A percentile compares a stretch with the other conserved stretches of the same genome.
Evolutionary conservation across 2,888 invertebrate genomes (phyloP).

Genomic region (Rhingia rostrata): DNA sequence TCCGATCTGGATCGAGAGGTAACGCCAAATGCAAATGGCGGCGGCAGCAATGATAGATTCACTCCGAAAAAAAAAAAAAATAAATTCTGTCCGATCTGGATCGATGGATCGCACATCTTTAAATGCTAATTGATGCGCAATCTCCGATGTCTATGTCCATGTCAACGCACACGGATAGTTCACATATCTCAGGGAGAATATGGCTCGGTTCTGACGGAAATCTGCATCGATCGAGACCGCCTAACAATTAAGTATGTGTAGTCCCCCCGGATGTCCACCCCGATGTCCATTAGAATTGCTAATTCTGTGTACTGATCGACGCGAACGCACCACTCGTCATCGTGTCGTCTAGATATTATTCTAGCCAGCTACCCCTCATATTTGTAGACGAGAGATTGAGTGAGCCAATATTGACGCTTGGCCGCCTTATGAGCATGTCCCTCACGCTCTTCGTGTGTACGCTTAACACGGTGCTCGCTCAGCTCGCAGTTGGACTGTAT

Average conservation of each 20-base stretch:
- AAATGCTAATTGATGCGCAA: constrained; percentile 62
- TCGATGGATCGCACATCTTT: constrained; percentile 43
- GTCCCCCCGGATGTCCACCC: neutral
- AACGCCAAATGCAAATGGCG: neutral
- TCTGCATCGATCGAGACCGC: constrained; percentile 52
- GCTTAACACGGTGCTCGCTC: constrained; percentile 46
- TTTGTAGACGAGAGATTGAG: constrained; percentile 49
- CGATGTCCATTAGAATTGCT: constrained; percentile 65
- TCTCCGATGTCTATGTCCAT: constrained; percentile 36
- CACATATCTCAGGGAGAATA: constrained; percentile 3
- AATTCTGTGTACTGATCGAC: constrained; percentile 48
- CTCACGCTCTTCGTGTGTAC: constrained; percentile 50
- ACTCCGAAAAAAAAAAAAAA: too few relatives aligned
- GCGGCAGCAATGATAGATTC: too few relatives aligned
- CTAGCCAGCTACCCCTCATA: constrained; percentile 2
- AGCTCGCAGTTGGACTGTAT: constrained; percentile 56
- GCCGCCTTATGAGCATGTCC: constrained; percentile 68
- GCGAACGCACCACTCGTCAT: constrained; percentile 23
- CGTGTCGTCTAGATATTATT: neutral
- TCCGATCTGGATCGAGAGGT: neutral
- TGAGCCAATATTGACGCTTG: constrained; percentile 55
- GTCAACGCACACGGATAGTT: constrained; percentile 22
- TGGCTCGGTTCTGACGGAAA: constrained; percentile 60
- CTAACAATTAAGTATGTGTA: constrained; percentile 60
- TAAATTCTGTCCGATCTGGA: too few relatives aligned